These are phyloP conservation scores for Drosophila subsilvestris DNA, from an alignment of 2,888 invertebrate species.

Conservation along the genomic window DNA sequence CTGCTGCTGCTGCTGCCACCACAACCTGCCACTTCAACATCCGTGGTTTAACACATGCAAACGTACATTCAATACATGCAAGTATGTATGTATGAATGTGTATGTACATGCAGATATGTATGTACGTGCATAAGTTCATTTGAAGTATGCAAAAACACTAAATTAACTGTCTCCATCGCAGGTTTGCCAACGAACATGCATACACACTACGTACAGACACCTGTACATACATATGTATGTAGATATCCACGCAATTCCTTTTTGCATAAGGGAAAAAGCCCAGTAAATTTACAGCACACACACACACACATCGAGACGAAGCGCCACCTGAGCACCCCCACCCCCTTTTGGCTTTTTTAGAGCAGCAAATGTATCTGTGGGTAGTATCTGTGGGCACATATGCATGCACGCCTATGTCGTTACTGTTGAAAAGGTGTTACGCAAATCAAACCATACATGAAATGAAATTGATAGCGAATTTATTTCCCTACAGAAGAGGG, in stretches of 20 bases:
- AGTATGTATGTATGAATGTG: not conserved
- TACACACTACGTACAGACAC: too few species aligned
- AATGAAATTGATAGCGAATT: not conserved
- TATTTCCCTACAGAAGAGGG: not conserved
- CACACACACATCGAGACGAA: not conserved
- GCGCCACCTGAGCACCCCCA: too few species aligned
- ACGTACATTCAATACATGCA: not conserved
- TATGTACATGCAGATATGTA: constrained; percentile 1
- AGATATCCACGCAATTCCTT: not conserved
- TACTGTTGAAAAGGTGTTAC: not conserved
- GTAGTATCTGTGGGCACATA: too few species aligned
- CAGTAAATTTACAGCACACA: not conserved
- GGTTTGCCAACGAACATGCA: too few species aligned
- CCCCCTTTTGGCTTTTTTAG: not conserved
- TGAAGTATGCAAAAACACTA: constrained; percentile 7
- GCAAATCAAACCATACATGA: not conserved
- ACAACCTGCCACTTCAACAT: constrained; percentile 16
- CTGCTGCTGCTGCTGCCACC: constrained; percentile 10
- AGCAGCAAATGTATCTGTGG: not conserved
- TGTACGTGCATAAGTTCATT: constrained; percentile 8
- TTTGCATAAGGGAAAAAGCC: not conserved
- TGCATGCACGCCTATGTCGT: not conserved
- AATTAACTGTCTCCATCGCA: constrained; percentile 2
- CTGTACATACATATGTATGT: too few species aligned
- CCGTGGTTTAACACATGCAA: constrained; percentile 32